Base-by-base conservation (phyloP, 2,888 invertebrate genomes). In the Erebia epiphron region DNA sequence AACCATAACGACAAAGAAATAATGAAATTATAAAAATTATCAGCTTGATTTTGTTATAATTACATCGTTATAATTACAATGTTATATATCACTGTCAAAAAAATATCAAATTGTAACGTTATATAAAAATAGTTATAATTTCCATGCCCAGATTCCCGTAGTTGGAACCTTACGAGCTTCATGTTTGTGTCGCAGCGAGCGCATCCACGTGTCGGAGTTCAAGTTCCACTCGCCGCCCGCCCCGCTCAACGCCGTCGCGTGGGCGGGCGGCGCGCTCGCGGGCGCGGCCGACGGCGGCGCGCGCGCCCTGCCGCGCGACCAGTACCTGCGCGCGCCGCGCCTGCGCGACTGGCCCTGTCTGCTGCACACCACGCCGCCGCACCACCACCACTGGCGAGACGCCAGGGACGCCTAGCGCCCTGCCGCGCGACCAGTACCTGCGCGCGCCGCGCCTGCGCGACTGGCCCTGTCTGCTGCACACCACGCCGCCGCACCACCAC, bases 281-380 rank as follows among this genome's bases (percentile, higher is more conserved):
- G 97, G 80, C 52, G 80, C 78, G 67, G 82, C 79, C n/a, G 80
- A 93, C 94, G 60, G 94, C 96, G 68, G 95, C 96, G 85, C 97
- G 95, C 95, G 80, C 82, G 97, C 96, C 13, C 85, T 97, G 58
- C 94, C 96, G 0, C 95, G 96, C 76, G 98, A 98, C 80, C 92
- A 91, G 67, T 98, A 96, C 91, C 89, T 95, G 72, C 82, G 78
- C 83, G 79, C 75, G 82, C 80, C 97, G 97, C 91, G 95, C 70
- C 94, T 98, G 67, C 97, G 97, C 2, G 98, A 98, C 91, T 98
- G 98, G 98, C 95, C 95, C 57, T 95, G 94, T 80, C 90, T 96
- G 78, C 92, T 94, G 66, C 95, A 95, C 83, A 95, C 95, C 84
- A 85, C 88, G 75, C 87, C 90, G 79, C 85, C 84, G 21, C 67